Base-by-base conservation (phyloP, 2,797 vertebrate species). In the Chelon auratus region DNA sequence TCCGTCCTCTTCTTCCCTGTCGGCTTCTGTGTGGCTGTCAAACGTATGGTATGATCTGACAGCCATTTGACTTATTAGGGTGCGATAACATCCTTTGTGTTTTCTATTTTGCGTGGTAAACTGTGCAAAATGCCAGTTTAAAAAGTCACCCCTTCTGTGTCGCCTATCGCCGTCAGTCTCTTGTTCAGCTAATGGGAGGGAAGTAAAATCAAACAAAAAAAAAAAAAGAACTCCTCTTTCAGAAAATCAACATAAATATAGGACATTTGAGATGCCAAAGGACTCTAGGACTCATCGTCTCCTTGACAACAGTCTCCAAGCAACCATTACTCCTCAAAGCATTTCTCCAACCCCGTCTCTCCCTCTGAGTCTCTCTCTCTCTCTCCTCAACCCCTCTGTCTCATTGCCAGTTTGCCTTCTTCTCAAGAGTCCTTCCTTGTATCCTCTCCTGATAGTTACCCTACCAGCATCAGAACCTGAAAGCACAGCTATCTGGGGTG, bases 301-400 rank as follows among this genome's bases (percentile, higher is more conserved):
- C 95, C 94, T 77, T 94, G 95, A 94, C 95, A 90, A 95, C 94
- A 51, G 94, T 95, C 88, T 91, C 94, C 88, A 92, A 90, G 95
- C 94, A 95, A 95, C 95, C 91, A 89, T 91, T 90, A 87, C 91
- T 93, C 87, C 89, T 94, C 93, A 92, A 91, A 91, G 87, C 91
- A 77, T 91, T 84, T 80, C 87, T 86, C 84, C 86, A 85, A 86
- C 88, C 88, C 91, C 48, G 1, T 48, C 78, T 81, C 77, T 72
- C 64, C 26, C 77, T 75, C 77, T 81, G 62, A 48, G 50, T 77
- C 67, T 77, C 87, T 81, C 50, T 55, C 47, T 55, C 42, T 57
- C 61, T 58, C 48, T 55, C 62, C 14, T 53, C 51, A 53, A 53
- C 18, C 24, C 18, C 53, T 55, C 53, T 55, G 26, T 36, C 53